Percentiles rank a stretch among this genome's conserved stretches.
These are phyloP conservation scores for Lepilemur septentrionalis DNA, from an alignment of 2,797 vertebrate genomes.

Conservation along the genomic window DNA sequence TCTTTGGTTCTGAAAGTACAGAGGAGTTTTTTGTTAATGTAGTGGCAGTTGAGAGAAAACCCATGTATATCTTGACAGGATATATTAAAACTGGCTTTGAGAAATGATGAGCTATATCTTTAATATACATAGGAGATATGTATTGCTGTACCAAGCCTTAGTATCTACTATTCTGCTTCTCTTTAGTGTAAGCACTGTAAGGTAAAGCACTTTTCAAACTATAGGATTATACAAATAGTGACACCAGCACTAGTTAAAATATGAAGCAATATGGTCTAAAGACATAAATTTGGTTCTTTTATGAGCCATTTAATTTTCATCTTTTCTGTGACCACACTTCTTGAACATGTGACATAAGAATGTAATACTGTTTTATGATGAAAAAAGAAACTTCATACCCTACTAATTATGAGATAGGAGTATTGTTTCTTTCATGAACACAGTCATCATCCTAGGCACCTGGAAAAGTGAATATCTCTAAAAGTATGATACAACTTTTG, in stretches of 20 bases:
- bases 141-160: background rate
- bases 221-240: background rate
- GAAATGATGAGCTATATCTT: background rate
- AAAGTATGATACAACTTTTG: background rate
- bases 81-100: conserved; percentile 11
- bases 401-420: background rate
- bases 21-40: conserved; percentile 4
- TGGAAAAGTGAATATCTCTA: conserved; percentile 36
- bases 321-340: conserved; percentile 13
- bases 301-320: conserved; percentile 40
- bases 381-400: background rate
- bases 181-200: background rate
- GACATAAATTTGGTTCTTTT: background rate
- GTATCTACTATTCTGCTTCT: background rate
- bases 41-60: background rate
- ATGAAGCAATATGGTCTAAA: background rate
- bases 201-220: background rate
- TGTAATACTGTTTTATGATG: conserved; percentile 31
- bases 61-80: background rate
- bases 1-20: background rate
- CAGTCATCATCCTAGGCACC: background rate
- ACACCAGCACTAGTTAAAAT: background rate
- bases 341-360: conserved; percentile 24
- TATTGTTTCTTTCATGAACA: background rate
- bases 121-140: background rate